Evolutionary conservation across 2,797 vertebrate species (phyloP), one percentile per base, ranked within the genome.

Genomic region (Ptychobarbus kaznakovi): DNA sequence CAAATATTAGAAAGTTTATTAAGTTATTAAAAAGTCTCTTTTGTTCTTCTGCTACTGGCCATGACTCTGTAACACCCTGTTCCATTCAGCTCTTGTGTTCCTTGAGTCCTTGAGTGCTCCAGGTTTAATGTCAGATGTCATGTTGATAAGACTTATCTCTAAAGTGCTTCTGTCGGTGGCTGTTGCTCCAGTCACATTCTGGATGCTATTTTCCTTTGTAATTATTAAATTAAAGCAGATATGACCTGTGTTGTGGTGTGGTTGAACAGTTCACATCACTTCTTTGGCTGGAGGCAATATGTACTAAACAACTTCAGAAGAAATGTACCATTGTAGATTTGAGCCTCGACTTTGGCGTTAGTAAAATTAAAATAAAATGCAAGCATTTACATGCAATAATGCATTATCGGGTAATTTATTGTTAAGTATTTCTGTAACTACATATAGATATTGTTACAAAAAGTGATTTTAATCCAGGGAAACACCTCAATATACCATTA

Each of bases 171-270:
- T 84, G 63, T 75, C 18, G 2, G 42, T 25, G 10, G 9, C 61
- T 76, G 44, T 44, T 65, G 63, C 74, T 78, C 49, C 63, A 68
- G 63, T 66, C 82, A 40, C 35, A 68, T 28, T 28, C 15, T 53
- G 63, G 72, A 84, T 77, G 49, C 73, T 42, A 7, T 69, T 84
- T 68, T 69, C n/a, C 32, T 68, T 78, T 49, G n/a, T 20, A 2
- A 42, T 77, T 42, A 77, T 69, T 84, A 15, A 69, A 84, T 78
- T 22, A 77, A 58, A 35, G 25, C 49, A 46, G 75, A 78, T 78
- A 70, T 70, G n/a, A 70, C 25, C 78, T 49, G n/a, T 51, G 49
- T 70, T 51, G 74, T 77, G 74, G 38, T 69, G 65, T 56, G 74
- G 1, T 51, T n/a, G 22, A 68, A 68, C 16, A 22, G 63, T 22